Percentiles rank a stretch among this genome's conserved stretches.
phyloP scores from a whole-genome alignment of 2,113 vertebrate genomes.

The Eubucco bourcierii region DNA sequence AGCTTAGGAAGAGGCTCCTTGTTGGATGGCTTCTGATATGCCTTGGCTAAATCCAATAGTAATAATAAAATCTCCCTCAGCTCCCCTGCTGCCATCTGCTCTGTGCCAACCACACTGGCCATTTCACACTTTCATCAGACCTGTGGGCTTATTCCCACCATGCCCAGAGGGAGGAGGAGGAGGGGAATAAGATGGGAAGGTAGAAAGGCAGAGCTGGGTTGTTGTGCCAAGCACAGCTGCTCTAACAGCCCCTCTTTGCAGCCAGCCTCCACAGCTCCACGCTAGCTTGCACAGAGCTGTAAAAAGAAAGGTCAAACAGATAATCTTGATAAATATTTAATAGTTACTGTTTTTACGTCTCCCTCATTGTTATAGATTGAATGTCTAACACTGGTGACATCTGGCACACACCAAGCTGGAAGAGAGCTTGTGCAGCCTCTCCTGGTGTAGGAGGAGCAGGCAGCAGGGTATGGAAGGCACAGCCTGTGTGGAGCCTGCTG shows the following conservation, averaged over 20 bases:
- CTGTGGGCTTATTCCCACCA: neutral
- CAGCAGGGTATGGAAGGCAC: accelerated
- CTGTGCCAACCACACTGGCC: neutral
- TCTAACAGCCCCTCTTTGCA: neutral
- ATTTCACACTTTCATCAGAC: neutral
- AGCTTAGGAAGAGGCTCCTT: neutral
- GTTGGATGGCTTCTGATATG: neutral
- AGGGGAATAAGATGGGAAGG: neutral
- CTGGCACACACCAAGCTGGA: neutral
- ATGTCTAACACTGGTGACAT: neutral
- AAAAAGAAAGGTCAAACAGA: constrained; percentile 58
- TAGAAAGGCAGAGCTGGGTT: neutral
- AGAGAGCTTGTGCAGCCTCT: neutral
- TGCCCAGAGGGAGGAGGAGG: neutral
- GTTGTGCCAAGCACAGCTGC: neutral
- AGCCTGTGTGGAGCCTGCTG: neutral
- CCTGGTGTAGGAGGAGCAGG: neutral
- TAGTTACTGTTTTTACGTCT: constrained; percentile 20
- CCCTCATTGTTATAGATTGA: constrained; percentile 12
- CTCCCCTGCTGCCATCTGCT: neutral
- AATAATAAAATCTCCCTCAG: neutral
- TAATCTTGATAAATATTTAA: constrained; percentile 69
- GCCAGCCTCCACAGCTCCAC: neutral
- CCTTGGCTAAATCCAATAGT: neutral
- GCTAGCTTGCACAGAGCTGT: neutral